Percentiles rank a stretch among this genome's conserved stretches.
Conservation (phyloP, 2,888 invertebrate genomes). For the Polyommatus icarus region DNA sequence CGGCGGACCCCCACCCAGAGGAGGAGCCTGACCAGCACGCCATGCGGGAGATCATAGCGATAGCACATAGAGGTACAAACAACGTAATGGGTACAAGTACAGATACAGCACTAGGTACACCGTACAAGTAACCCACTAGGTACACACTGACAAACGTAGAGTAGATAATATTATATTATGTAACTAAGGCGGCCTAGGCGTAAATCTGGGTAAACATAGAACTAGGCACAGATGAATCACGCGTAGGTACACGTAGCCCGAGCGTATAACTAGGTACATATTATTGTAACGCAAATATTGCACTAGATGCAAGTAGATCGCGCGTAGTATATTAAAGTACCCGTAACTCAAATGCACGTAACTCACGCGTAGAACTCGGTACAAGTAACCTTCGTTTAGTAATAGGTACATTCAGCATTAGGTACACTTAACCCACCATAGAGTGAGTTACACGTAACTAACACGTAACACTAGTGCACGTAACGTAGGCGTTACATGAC, state of each 20-base stretch:
- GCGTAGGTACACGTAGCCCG: background rate
- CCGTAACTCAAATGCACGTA: background rate
- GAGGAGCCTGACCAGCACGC: slow-evolving; percentile 57
- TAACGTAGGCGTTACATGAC: too few relatives aligned
- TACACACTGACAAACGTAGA: background rate
- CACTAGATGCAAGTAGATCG: too few relatives aligned
- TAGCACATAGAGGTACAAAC: slow-evolving; percentile 69
- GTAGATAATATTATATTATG: too few relatives aligned
- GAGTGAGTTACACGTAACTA: too few relatives aligned
- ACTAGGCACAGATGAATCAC: background rate
- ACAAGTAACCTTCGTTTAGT: too few relatives aligned
- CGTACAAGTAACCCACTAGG: background rate
- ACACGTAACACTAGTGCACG: too few relatives aligned
- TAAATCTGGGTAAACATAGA: too few relatives aligned
- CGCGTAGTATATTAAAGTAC: background rate
- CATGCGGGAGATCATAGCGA: slow-evolving; percentile 74
- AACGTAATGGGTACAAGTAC: background rate
- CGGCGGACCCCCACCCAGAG: slow-evolving; percentile 63
- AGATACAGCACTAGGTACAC: background rate
- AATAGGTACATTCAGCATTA: too few relatives aligned
- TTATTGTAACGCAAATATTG: too few relatives aligned
- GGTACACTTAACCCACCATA: too few relatives aligned
- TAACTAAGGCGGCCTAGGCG: too few relatives aligned
- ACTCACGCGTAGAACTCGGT: background rate
- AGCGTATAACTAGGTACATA: too few relatives aligned